Base-by-base conservation (phyloP, 2,797 vertebrate species). In the Champsocephalus esox region DNA sequence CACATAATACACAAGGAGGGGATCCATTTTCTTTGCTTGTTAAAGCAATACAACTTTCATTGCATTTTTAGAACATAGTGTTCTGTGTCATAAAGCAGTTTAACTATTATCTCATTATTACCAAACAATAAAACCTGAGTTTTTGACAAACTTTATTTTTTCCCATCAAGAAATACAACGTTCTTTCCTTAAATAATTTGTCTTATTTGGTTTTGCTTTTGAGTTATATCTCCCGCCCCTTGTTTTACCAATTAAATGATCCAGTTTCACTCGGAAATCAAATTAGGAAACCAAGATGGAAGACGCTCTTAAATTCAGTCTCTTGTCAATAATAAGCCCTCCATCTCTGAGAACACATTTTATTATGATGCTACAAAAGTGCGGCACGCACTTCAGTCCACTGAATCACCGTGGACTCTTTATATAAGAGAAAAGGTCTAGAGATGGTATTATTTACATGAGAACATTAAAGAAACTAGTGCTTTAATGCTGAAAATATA, bases 1-100 rank as follows among this genome's bases (percentile, higher is more conserved):
- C 72, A 46, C 62, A 64, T 66, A 74, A 84, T 80, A 73, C 83
- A 79, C 66, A 55, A 54, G 67, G 70, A 71, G 77, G 48, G 64
- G 80, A 81, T 87, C 74, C 57, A 69, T 86, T 89, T 88, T 81
- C 59, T 66, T 66, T 3, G 0, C 76, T 67, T 71, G 54, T 54
- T 50, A 76, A 84, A 67, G 72, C 70, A 64, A 75, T 84, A 76
- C 59, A 81, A 82, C 63, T 75, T 61, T 75, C 2, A 10, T 45
- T 60, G 52, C 67, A 56, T 71, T 69, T 81, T 61, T 83, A 58
- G 65, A 83, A 85, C 81, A 80, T 44, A 12, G 65, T 84, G 79
- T 84, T 73, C 82, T 75, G 65, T 71, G 70, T 41, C 41, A 62
- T 54, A 34, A 34, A 46, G 12, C 46, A 12, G 1, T 44, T 32